These are phyloP conservation scores for Spea multiplicata DNA, from an alignment of 2,113 vertebrate species.

Conservation along the genomic window DNA sequence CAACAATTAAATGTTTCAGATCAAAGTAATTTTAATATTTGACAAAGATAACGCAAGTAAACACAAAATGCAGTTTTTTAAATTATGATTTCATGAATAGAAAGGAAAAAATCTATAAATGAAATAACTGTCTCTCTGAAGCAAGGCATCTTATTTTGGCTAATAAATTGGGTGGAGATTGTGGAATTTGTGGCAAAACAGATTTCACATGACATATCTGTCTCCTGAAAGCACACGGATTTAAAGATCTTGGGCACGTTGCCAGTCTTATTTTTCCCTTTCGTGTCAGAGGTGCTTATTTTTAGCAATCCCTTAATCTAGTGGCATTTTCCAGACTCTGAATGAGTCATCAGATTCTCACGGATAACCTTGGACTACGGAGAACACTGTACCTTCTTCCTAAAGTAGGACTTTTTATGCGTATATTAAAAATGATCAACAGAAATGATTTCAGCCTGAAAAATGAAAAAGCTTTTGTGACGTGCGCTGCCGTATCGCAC, in stretches of 20 bases:
- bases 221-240: conserved; percentile 4
- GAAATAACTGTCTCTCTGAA: no score
- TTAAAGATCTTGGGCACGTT: conserved; percentile 8
- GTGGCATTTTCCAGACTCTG: conserved; percentile 69
- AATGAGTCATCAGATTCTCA: conserved; percentile 68
- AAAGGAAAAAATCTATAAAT: no score
- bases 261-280: conserved; percentile 57
- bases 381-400: conserved; percentile 10
- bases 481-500: not conserved
- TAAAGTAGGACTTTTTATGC: not conserved
- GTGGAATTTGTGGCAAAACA: not conserved
- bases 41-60: no score
- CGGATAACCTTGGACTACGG: conserved; percentile 60
- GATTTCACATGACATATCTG: conserved; percentile 11
- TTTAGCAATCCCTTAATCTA: conserved; percentile 75
- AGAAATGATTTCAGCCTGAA: not conserved
- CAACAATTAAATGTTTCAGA: no score
- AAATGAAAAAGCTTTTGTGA: conserved; percentile 9
- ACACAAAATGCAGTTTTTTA: no score
- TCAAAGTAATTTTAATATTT: no score
- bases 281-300: conserved; percentile 63
- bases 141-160: no score
- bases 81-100: no score
- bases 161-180: not conserved
- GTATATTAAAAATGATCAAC: not conserved